Evolutionary conservation across 2,888 invertebrate genomes (phyloP), one percentile per base, ranked within the genome.

Genomic region (Drosophila nr. fundita): DNA sequence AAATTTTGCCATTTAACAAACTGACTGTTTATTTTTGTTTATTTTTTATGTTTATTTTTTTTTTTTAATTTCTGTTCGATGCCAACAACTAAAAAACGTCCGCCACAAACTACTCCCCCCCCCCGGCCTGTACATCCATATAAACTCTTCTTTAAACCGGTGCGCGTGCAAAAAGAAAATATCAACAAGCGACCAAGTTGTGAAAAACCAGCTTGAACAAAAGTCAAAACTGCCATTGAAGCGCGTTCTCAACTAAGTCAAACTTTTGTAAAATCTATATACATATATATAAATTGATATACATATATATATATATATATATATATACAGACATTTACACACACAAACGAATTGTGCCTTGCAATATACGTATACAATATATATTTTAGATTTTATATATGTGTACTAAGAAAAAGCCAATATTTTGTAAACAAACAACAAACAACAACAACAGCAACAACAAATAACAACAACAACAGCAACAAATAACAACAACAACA

Each of bases 171-270:
- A 60, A 7, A 57, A 65, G 18, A 30, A 34, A 65, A 52, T 24
- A 52, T 27, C 15, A 71, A 36, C 24, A 58, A 73, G 29, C 42
- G 42, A n/a, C 3, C 42, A 45, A 21, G 15, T 45, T 45, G 15
- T 45, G 21, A 52, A 76, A 62, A 68, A 34, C 21, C 21, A 68
- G 58, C 64, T 69, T 78, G 67, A 82, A 82, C 73, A 74, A 82
- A 69, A 78, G 86, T 82, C 76, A 84, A 68, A 87, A 87, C 89
- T 89, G 87, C 88, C 88, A 87, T 83, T 82, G 72, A 76, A 89
- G 71, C 80, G 86, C 88, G 83, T 89, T 87, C 86, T 76, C 78
- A 83, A 83, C 88, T 89, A 86, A 89, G 86, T 86, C 86, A 86
- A 60, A 68, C n/a, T 52, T 62, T 66, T 58, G 64, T 62, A 67